phyloP scores from a whole-genome alignment of 2,113 vertebrate genomes.

The Sclerurus mexicanus region DNA sequence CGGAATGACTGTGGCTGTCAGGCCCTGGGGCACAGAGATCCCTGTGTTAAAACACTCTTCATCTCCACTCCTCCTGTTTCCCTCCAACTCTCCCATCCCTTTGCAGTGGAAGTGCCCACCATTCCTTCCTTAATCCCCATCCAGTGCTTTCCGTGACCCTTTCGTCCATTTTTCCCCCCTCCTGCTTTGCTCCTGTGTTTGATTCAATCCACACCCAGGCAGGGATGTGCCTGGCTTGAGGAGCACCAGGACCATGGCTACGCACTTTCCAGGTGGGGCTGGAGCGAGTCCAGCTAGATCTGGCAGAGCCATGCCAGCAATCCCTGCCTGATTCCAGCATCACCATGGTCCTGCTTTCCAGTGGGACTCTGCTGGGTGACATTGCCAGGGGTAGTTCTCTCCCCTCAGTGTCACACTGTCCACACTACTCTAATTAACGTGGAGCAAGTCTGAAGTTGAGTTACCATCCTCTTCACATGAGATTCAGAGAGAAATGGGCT shows the following conservation, averaged over 20 bases:
- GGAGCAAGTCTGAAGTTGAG: neutral
- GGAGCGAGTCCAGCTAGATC: neutral
- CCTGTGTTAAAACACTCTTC: neutral
- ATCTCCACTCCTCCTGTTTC: neutral
- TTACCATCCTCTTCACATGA: rapidly evolving
- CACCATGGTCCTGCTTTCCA: neutral
- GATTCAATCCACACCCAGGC: neutral
- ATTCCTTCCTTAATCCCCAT: neutral
- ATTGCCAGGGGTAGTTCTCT: rapidly evolving
- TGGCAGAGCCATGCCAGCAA: neutral
- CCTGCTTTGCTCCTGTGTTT: neutral
- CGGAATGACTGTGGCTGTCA: neutral
- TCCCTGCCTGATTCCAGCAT: rapidly evolving
- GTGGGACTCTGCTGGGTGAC: neutral
- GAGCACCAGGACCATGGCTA: neutral
- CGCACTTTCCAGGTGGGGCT: rapidly evolving
- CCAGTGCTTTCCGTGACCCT: neutral
- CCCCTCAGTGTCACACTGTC: neutral
- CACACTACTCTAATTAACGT: neutral
- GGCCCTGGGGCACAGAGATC: rapidly evolving
- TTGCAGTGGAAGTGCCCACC: neutral
- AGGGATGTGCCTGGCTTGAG: neutral
- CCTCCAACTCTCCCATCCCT: neutral
- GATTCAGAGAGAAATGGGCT: neutral
- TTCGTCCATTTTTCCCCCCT: rapidly evolving